Evolutionary conservation across 2,888 invertebrate genomes (phyloP).

Genomic region (Hypsopygia costalis): DNA sequence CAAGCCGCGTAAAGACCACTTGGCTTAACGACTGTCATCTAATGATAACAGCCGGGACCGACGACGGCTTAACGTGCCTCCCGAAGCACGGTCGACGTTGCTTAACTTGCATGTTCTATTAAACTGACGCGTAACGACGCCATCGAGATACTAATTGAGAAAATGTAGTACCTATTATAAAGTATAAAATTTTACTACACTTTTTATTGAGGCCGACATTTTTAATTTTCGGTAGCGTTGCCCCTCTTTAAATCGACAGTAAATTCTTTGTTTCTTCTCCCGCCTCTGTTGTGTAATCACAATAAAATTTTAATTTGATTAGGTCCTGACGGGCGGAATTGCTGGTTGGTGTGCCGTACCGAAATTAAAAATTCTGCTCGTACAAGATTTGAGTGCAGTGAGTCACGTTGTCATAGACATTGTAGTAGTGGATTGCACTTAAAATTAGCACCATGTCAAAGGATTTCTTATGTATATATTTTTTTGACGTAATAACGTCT

Average conservation of each 20-base stretch:
- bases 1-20: too few species aligned
- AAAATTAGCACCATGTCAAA: too few species aligned
- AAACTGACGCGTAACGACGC: too few species aligned
- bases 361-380: slow-evolving; percentile 1
- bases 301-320: slow-evolving; percentile 6
- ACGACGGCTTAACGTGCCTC: too few species aligned
- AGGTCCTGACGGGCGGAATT: not conserved
- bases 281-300: not conserved
- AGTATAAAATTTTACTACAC: too few species aligned
- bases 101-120: too few species aligned
- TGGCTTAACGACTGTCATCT: too few species aligned
- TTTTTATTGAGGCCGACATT: not conserved
- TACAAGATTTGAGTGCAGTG: not conserved
- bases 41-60: too few species aligned
- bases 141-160: not conserved
- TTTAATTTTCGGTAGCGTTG: not conserved
- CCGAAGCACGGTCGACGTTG: too few species aligned
- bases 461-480: too few species aligned
- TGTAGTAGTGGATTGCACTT: not conserved
- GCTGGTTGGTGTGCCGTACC: not conserved
- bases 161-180: too few species aligned
- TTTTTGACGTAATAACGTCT: too few species aligned
- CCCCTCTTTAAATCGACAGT: not conserved
- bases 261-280: not conserved
- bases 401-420: not conserved